phyloP scores from a whole-genome alignment of 2,113 vertebrate species.

The Prunella fulvescens region DNA sequence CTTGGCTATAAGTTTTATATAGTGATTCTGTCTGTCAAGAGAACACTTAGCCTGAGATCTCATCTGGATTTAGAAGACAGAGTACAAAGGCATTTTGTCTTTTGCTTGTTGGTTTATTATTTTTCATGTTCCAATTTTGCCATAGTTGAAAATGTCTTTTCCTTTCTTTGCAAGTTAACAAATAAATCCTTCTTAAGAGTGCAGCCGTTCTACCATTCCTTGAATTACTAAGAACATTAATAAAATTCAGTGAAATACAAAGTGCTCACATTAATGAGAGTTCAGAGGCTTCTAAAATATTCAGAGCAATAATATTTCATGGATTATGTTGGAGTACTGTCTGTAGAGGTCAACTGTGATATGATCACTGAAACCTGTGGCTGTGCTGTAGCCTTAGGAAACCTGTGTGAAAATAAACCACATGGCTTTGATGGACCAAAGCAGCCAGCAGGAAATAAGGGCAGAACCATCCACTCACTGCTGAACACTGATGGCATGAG shows the following conservation, averaged over 20 bases:
- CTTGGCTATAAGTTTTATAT: constrained; percentile 19
- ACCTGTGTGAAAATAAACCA: neutral
- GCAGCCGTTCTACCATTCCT: neutral
- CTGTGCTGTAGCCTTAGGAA: neutral
- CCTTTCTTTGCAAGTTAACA: neutral
- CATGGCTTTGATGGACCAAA: neutral
- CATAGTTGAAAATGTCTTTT: neutral
- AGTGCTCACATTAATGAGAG: neutral
- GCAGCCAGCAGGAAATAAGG: constrained; percentile 1
- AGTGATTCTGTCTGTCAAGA: neutral
- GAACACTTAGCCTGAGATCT: neutral
- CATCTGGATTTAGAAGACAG: neutral
- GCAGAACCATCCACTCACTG: neutral
- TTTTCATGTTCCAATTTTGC: neutral
- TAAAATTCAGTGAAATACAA: constrained; percentile 7
- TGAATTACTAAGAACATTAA: neutral
- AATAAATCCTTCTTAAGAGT: neutral
- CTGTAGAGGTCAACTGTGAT: neutral
- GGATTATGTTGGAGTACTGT: neutral
- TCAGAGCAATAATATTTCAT: neutral
- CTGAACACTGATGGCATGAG: neutral
- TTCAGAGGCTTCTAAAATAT: constrained; percentile 35
- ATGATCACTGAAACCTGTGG: neutral
- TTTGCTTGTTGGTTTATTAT: constrained; percentile 1
- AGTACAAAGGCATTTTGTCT: constrained; percentile 15